Evolutionary conservation across 2,888 invertebrate genomes (phyloP), one percentile per base, ranked within the genome.

Genomic region (Agrenia bidenticulata): DNA sequence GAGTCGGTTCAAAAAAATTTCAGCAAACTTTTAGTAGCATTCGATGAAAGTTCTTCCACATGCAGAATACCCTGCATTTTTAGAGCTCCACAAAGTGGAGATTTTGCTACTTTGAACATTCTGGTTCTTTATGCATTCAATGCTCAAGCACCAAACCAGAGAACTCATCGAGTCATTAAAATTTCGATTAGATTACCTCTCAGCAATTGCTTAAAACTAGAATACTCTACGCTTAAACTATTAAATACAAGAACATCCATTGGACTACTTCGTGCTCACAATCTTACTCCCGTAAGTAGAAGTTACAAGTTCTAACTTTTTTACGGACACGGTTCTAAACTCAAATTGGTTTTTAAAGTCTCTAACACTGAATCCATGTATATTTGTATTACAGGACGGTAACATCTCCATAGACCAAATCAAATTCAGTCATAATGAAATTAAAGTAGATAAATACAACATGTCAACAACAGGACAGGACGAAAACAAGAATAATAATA

Each of bases 161-260:
- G 27, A 51, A 39, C 51, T 7, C 32, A 32, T 32, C 32, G 32
- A 11, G 32, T 32, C 2, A 66, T 68, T 37, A 62, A 64, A 32
- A 37, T 71, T 24, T 62, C 71, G 9, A 61, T 67, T 11, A 63
- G 62, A 54, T 27, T 70, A 24, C 73, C 73, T 17, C 56, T 72
- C 26, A 58, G 50, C 27, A 62, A 67, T 27, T 69, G 67, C 7
- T 55, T 73, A 9, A 61, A 66, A 54, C 27, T 75, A 17, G 72
- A 72, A 53, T 72, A 73, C 32, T 68, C 65, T 13, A 68, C 61
- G 7, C 54, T 73, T 21, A 75, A 75, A 63, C 58, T 66, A 53
- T 26, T 73, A 19, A 64, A 71, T 26, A 59, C 65, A 27, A 7
- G 60, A n/a, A 65, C 66, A 0, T 66, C 61, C 19, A 37, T 75